Evolutionary conservation across 2,113 vertebrate species (phyloP), one percentile per base, ranked within the genome.

Genomic region (Setophaga coronata): DNA sequence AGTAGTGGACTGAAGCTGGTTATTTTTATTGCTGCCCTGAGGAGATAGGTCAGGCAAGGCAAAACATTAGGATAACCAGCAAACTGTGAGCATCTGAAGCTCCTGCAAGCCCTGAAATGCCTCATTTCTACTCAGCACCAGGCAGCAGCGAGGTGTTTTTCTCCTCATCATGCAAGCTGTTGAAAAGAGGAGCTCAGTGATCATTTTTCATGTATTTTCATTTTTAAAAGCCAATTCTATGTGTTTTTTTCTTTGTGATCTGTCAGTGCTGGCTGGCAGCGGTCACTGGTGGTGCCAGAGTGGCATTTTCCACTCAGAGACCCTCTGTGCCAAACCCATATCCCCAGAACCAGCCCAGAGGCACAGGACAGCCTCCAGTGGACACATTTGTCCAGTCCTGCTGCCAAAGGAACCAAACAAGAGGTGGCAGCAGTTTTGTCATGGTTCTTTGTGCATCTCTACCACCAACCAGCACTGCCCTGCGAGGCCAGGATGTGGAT

Each of bases 11-110:
- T 96, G 74, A 73, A 95, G 78, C 95, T 93, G 93, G 93, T 95
- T 96, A 94, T 95, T 96, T 97, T 96, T 96, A 96, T 71, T 90
- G 90, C 85, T 93, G 71, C 93, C 95, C 95, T 16, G 90, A 95
- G 90, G 96, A 94, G 92, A 50, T 93, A 96, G 91, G 95, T 96
- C 92, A 94, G 79, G 53, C 82, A 77, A 97, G 93, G 92, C 74
- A 93, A 94, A 95, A 73, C 76, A 93, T 93, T 28, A 77, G 74
- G 74, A 62, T 51, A 94, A 80, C 84, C 82, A 86, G 82, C 81
- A 95, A 91, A 81, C 34, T 91, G 74, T 66, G 53, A 96, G 71
- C 82, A 92, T 93, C 73, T 80, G 62, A 90, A 93, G 85, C 74
- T 94, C 86, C 87, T 94, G 83, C 70, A 51, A 51, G 83, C 36